Conservation (phyloP, 2,888 invertebrate species). For the Conops quadrifasciatus region DNA sequence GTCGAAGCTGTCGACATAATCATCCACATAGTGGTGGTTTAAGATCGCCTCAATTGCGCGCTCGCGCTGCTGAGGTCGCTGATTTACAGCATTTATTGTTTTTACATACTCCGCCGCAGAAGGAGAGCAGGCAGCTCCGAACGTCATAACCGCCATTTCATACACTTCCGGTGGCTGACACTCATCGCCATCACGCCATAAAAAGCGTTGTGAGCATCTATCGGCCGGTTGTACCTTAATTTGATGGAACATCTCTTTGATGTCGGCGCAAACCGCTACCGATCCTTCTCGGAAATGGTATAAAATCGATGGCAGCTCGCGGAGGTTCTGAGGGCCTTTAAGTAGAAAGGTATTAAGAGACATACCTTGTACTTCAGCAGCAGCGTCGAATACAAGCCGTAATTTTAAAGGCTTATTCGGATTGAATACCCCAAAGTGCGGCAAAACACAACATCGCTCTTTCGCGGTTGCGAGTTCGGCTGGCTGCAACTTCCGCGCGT, state of each 20-base stretch:
- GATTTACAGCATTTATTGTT: neutral
- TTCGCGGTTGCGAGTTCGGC: neutral
- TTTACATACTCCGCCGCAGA: constrained; percentile 23
- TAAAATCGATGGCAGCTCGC: constrained; percentile 54
- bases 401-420: constrained; percentile 50
- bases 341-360: constrained; percentile 26
- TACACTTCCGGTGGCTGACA: no score
- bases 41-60: constrained; percentile 21
- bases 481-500: constrained; percentile 36
- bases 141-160: no score
- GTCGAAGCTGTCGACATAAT: constrained; percentile 35
- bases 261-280: constrained; percentile 24
- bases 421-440: constrained; percentile 51
- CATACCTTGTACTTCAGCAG: constrained; percentile 47
- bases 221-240: no score
- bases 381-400: constrained; percentile 54
- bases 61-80: neutral
- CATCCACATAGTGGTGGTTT: constrained; percentile 34
- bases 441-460: constrained; percentile 47
- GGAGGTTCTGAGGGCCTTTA: neutral
- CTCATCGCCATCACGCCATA: no score
- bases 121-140: no score
- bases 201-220: no score
- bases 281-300: constrained; percentile 26
- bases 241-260: constrained; percentile 20